A percentile compares a stretch with the other conserved stretches of the same genome.
Evolutionary conservation across 1,140 invertebrate species (phyloP).

Genomic region (Danaus melanippus): DNA sequence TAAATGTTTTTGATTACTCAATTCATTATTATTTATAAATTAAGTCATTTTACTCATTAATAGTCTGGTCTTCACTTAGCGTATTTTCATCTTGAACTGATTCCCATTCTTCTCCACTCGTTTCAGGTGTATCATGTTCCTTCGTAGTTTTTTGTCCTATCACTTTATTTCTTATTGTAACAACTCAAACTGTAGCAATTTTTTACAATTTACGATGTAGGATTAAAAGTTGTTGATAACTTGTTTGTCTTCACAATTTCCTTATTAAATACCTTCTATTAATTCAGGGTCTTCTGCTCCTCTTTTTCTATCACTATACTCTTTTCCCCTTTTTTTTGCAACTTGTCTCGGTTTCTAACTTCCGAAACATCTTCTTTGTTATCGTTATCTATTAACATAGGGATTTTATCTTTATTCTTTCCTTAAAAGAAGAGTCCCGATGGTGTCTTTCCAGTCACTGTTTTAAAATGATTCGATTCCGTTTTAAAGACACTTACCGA

Average conservation of each 20-base stretch:
- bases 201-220: constrained; percentile 13
- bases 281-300: too few relatives aligned
- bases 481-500: too few relatives aligned
- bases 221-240: constrained; percentile 13
- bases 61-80: too few relatives aligned
- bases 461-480: too few relatives aligned
- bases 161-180: constrained; percentile 13
- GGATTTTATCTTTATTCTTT: constrained; percentile 23
- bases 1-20: too few relatives aligned
- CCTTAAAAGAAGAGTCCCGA: constrained; percentile 22
- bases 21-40: too few relatives aligned
- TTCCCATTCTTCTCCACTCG: constrained; percentile 8
- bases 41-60: too few relatives aligned
- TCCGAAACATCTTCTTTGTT: constrained; percentile 8
- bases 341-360: too few relatives aligned
- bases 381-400: constrained; percentile 7
- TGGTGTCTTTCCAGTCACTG: constrained; percentile 23
- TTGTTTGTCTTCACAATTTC: too few relatives aligned
- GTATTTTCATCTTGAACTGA: neutral
- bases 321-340: constrained; percentile 22
- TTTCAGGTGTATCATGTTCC: constrained; percentile 17
- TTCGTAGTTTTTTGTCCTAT: constrained; percentile 7
- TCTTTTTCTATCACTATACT: constrained; percentile 21
- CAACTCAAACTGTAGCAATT: constrained; percentile 5
- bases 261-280: too few relatives aligned